These are phyloP conservation scores for Aphelinus certus DNA, from an alignment of 1,140 invertebrate species.

Conservation along the genomic window DNA sequence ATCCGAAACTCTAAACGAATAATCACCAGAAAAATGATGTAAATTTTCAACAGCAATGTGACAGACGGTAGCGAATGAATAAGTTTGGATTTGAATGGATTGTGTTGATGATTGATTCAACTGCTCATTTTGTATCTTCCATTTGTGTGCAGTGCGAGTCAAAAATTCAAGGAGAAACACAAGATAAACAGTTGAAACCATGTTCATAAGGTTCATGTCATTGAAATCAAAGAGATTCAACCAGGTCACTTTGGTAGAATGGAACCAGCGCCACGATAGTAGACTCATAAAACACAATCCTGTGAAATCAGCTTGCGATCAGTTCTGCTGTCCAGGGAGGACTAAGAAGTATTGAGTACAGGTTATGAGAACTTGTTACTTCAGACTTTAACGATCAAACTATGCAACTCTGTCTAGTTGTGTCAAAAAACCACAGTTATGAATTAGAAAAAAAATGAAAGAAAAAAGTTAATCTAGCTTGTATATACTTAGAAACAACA, in stretches of 20 bases:
- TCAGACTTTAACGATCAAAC: slow-evolving; percentile 54
- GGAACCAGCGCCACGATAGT: background rate
- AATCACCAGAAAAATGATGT: background rate
- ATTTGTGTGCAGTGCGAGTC: no score
- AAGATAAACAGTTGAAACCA: background rate
- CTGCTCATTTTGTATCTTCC: no score
- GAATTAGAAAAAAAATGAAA: slow-evolving; percentile 29
- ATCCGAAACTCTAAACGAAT: no score
- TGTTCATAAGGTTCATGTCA: no score
- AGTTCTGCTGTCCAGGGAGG: slow-evolving; percentile 51
- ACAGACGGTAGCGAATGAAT: no score
- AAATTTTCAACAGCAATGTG: background rate
- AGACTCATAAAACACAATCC: background rate
- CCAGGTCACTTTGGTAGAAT: no score
- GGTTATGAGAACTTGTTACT: slow-evolving; percentile 45
- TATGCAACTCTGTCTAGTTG: slow-evolving; percentile 53
- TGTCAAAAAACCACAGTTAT: slow-evolving; percentile 53
- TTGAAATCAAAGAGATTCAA: no score
- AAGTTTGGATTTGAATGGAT: no score
- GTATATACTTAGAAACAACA: slow-evolving; percentile 60
- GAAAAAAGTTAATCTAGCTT: slow-evolving; percentile 47
- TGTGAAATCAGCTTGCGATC: slow-evolving; percentile 44
- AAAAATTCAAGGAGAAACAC: background rate
- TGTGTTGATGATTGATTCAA: no score
- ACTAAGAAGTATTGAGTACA: slow-evolving; percentile 47